Percentiles rank a stretch among this genome's conserved stretches.
Conservation (phyloP, 2,888 invertebrate species). For the Tuberolachnus salignus region DNA sequence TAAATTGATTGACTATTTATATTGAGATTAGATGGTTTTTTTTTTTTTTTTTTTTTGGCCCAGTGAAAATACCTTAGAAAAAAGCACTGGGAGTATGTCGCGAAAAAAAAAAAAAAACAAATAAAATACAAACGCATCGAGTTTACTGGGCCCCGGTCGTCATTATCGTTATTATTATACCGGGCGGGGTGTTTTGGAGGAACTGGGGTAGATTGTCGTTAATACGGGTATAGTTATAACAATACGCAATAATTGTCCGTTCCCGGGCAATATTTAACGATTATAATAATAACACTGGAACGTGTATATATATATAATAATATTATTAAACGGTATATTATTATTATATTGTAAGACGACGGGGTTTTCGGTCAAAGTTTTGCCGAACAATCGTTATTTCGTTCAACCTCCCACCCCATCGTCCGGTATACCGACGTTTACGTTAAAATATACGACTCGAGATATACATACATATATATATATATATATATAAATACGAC, state of each 20-base stretch:
- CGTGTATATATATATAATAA: background rate
- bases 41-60: too few species aligned
- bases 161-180: conserved; percentile 13
- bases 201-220: too few species aligned
- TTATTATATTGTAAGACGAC: background rate
- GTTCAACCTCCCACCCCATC: background rate
- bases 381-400: background rate
- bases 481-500: too few species aligned
- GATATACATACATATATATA: too few species aligned
- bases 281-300: too few species aligned
- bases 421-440: background rate
- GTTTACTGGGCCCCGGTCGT: background rate
- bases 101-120: too few species aligned
- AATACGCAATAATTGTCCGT: conserved; percentile 15
- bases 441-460: background rate
- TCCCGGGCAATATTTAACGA: background rate
- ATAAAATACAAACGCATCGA: too few species aligned
- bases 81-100: too few species aligned
- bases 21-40: too few species aligned
- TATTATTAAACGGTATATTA: conserved; percentile 9
- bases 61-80: too few species aligned
- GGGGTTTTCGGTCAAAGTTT: conserved; percentile 15
- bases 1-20: too few species aligned
- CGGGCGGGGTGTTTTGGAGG: conserved; percentile 9
- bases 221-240: too few species aligned